Base-by-base conservation (phyloP, 2,888 invertebrate genomes). In the Lasioglossum leucozonium region DNA sequence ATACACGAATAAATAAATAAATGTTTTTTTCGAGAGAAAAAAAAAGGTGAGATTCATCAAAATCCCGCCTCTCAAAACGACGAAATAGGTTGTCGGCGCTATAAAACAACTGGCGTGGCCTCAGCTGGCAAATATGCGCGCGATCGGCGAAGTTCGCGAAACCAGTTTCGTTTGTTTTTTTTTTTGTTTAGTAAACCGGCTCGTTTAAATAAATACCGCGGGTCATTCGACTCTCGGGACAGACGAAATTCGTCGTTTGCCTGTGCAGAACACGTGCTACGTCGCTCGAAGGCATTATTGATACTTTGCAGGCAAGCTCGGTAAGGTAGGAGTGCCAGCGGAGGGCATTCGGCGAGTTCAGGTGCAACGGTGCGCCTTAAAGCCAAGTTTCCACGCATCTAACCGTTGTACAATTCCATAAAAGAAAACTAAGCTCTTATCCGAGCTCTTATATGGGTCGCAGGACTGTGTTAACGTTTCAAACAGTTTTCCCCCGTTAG, bases 291-390 rank as follows among this genome's bases (percentile, higher is more conserved):
- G 77, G 79, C 72, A 77, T 87, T 84, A 85, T 86, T 76, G 79
- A 30, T 74, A 51, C 75, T 84, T 65, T 76, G 72, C 67, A 75
- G 62, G 75, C 81, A 90, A 85, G 91, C 90, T 92, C 91, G 91
- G 91, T 91, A 91, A 92, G 91, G 90, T 91, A 91, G 91, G 91
- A 91, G 91, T 91, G 89, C 89, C 91, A 92, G 84, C 77, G 82
- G 73, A 87, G 85, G 74, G 76, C 72, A 88, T 72, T 85, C 44
- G 77, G 73, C 82, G 89, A 88, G 86, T 91, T 92, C 90, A 92
- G 92, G 92, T 92, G 92, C 90, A 92, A 92, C 91, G 90, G 89
- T 90, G 92, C 78, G 73, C 67, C 74, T 47, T 71, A 62, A 82
- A 71, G 80, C 84, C 67, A 77, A 62, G 42, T 71, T 71, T 44